Percentiles rank a stretch among this genome's conserved stretches.
phyloP scores from a whole-genome alignment of 2,888 invertebrate genomes.

The Cerastis rubricosa region DNA sequence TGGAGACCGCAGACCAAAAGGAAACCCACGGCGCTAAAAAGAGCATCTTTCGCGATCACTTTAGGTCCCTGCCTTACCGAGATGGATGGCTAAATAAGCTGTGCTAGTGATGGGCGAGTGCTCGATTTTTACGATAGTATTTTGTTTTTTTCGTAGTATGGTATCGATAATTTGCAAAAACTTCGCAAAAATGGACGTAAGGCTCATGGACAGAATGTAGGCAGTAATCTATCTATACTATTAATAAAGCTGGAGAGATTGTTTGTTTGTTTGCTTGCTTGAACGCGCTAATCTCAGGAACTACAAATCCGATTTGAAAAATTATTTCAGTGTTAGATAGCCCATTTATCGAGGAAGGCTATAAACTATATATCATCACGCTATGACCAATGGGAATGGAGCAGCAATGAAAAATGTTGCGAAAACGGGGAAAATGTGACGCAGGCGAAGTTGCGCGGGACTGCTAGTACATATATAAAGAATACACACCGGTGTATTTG shows the following conservation, averaged over 20 bases:
- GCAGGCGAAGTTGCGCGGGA: too few relatives aligned
- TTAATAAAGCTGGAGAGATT: too few relatives aligned
- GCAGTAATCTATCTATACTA: too few relatives aligned
- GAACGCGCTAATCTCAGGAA: too few relatives aligned
- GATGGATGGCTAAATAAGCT: constrained; percentile 81
- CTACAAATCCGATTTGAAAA: too few relatives aligned
- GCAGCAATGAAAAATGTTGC: too few relatives aligned
- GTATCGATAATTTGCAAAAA: neutral
- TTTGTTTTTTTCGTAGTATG: neutral
- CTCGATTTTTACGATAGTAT: constrained; percentile 8
- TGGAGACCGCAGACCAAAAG: constrained; percentile 80
- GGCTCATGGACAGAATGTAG: neutral
- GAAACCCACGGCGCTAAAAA: constrained; percentile 79
- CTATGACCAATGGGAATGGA: too few relatives aligned
- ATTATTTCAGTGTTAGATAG: too few relatives aligned
- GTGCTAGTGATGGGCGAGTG: constrained; percentile 56
- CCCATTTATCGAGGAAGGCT: too few relatives aligned
- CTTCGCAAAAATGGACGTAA: neutral
- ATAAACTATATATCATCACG: too few relatives aligned
- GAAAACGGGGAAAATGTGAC: too few relatives aligned
- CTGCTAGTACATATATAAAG: neutral
- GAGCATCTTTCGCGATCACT: constrained; percentile 82
- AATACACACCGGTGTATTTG: neutral
- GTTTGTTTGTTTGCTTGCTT: too few relatives aligned
- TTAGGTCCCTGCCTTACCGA: constrained; percentile 81